Conservation (phyloP, 2,888 invertebrate genomes). For the Phyllotreta striolata region DNA sequence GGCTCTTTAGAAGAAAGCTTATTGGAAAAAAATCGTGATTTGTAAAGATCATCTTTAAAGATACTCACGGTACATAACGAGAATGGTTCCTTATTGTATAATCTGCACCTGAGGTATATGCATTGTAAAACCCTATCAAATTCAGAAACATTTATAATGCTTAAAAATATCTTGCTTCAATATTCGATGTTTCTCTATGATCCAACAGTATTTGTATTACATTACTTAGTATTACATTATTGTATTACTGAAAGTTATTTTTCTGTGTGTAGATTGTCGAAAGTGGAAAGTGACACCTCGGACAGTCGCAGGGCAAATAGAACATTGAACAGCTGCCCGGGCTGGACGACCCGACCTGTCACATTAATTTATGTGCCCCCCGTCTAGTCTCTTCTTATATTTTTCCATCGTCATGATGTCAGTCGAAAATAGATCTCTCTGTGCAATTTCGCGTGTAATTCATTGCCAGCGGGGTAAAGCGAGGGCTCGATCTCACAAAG, state of each 20-base stretch:
- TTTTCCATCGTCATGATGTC: conserved; percentile 53
- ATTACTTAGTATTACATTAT: no score
- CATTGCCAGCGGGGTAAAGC: conserved; percentile 44
- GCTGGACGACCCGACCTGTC: conserved; percentile 48
- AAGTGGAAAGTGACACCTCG: conserved; percentile 55
- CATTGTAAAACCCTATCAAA: no score
- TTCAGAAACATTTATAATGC: no score
- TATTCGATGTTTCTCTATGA: no score
- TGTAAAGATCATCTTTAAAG: neutral
- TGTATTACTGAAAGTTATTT: conserved; percentile 1
- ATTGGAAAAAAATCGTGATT: no score
- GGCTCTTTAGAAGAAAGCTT: neutral
- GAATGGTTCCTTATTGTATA: no score
- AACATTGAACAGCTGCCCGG: conserved; percentile 46
- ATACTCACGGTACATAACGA: neutral
- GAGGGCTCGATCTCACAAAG: conserved; percentile 43
- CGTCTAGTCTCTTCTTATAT: conserved; percentile 44
- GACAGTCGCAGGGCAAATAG: conserved; percentile 53
- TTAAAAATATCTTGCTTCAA: no score
- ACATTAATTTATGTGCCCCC: conserved; percentile 49
- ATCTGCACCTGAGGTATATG: no score
- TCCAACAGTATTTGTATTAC: no score
- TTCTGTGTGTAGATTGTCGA: conserved; percentile 27
- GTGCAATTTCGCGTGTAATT: conserved; percentile 60
- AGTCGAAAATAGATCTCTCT: conserved; percentile 53